Percentiles rank a stretch among this genome's conserved stretches.
phyloP scores from a whole-genome alignment of 2,888 invertebrate species.

The Neoitamus cyanurus region DNA sequence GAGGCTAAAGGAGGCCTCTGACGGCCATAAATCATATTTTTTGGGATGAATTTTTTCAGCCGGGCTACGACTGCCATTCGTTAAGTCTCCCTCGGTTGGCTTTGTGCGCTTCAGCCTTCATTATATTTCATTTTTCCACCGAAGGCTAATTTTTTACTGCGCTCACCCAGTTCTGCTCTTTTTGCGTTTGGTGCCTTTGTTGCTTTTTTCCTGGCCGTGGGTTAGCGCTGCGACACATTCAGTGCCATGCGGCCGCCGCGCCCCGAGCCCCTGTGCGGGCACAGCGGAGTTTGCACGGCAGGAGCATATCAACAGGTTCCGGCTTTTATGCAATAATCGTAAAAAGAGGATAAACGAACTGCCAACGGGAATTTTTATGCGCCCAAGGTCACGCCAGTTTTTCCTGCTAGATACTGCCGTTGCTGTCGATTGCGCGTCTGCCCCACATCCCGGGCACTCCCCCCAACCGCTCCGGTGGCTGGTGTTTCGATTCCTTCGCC shows the following conservation, averaged over 20 bases:
- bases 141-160: conserved; percentile 49
- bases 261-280: neutral
- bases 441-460: neutral
- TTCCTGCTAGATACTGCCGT: conserved; percentile 25
- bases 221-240: conserved; percentile 42
- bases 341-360: conserved; percentile 44
- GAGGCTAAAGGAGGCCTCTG: conserved; percentile 37
- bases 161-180: conserved; percentile 19
- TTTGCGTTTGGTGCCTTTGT: neutral
- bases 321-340: conserved; percentile 49
- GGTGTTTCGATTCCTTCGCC: conserved; percentile 1
- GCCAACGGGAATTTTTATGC: conserved; percentile 47
- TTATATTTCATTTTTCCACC: conserved; percentile 53
- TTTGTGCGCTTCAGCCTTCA: conserved; percentile 50
- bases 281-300: conserved; percentile 45
- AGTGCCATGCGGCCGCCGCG: neutral
- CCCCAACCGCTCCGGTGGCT: neutral
- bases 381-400: conserved; percentile 47
- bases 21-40: conserved; percentile 51
- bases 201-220: conserved; percentile 3
- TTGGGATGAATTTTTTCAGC: conserved; percentile 44
- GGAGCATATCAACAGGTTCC: conserved; percentile 51
- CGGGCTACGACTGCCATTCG: conserved; percentile 45
- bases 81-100: conserved; percentile 41
- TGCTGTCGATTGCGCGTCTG: conserved; percentile 14